Conservation (phyloP, 2,888 invertebrate species). For the Keiferia lycopersicella region DNA sequence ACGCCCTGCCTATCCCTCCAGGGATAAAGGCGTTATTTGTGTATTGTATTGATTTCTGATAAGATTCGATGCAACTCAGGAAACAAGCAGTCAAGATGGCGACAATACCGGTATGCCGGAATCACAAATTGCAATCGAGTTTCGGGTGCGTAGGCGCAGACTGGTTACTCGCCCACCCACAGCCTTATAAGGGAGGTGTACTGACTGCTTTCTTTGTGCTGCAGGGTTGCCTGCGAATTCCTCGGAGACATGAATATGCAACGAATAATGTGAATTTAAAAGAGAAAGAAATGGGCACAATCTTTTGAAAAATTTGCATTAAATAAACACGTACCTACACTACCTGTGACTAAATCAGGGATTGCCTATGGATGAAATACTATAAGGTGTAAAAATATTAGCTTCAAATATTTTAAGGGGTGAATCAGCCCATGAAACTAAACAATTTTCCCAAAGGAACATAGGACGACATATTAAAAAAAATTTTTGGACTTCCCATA, state of each 20-base stretch:
- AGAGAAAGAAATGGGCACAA: not conserved
- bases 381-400: too few species aligned
- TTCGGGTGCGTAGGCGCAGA: slow-evolving; percentile 38
- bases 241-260: not conserved
- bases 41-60: too few species aligned
- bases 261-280: not conserved
- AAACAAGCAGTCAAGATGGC: not conserved
- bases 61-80: not conserved
- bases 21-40: too few species aligned
- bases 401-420: too few species aligned
- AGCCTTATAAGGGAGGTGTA: slow-evolving; percentile 55
- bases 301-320: too few species aligned
- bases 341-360: too few species aligned
- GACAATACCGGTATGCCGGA: slow-evolving; percentile 13
- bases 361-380: not conserved
- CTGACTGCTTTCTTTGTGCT: slow-evolving; percentile 58
- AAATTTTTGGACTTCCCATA: too few species aligned
- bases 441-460: too few species aligned
- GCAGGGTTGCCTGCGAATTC: slow-evolving; percentile 26
- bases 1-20: too few species aligned
- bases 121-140: slow-evolving; percentile 20
- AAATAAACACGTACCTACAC: too few species aligned
- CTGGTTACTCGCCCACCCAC: slow-evolving; percentile 39
- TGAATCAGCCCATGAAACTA: too few species aligned
- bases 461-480: too few species aligned